Evolutionary conservation across 2,888 invertebrate genomes (phyloP).

Genomic region (Phrixothrix hirtus): DNA sequence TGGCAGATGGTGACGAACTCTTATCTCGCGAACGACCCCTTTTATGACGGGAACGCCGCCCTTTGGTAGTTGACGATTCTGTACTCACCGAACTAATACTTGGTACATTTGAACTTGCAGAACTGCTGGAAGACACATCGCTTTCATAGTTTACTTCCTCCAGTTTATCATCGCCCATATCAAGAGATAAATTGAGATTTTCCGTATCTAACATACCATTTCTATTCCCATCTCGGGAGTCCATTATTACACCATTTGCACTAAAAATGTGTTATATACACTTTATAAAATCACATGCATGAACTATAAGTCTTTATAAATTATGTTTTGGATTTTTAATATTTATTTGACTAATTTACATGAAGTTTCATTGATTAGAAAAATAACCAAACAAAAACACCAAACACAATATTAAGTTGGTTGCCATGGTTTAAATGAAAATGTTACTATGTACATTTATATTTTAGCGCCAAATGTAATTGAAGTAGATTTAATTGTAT

Average conservation of each 20-base stretch:
- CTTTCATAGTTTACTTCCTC: slow-evolving; percentile 83
- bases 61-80: slow-evolving; percentile 65
- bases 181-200: slow-evolving; percentile 56
- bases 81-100: slow-evolving; percentile 80
- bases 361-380: neutral
- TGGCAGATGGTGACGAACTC: slow-evolving; percentile 47
- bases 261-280: slow-evolving; percentile 6
- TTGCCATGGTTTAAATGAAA: neutral
- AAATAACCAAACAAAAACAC: slow-evolving; percentile 32
- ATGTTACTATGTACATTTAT: too few relatives aligned
- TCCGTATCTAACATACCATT: slow-evolving; percentile 55
- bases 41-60: slow-evolving; percentile 63
- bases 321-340: neutral
- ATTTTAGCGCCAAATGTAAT: too few relatives aligned
- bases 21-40: slow-evolving; percentile 56
- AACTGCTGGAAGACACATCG: slow-evolving; percentile 84
- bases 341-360: neutral
- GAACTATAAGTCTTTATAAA: too few relatives aligned
- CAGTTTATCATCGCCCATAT: slow-evolving; percentile 80
- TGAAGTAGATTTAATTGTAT: too few relatives aligned
- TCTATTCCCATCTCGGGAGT: slow-evolving; percentile 50
- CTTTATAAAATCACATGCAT: too few relatives aligned
- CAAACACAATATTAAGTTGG: slow-evolving; percentile 14
- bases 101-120: slow-evolving; percentile 70
- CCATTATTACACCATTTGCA: slow-evolving; percentile 46